A percentile compares a stretch with the other conserved stretches of the same genome.
phyloP scores from a whole-genome alignment of 2,113 vertebrate genomes.

The Peromyscus leucopus region DNA sequence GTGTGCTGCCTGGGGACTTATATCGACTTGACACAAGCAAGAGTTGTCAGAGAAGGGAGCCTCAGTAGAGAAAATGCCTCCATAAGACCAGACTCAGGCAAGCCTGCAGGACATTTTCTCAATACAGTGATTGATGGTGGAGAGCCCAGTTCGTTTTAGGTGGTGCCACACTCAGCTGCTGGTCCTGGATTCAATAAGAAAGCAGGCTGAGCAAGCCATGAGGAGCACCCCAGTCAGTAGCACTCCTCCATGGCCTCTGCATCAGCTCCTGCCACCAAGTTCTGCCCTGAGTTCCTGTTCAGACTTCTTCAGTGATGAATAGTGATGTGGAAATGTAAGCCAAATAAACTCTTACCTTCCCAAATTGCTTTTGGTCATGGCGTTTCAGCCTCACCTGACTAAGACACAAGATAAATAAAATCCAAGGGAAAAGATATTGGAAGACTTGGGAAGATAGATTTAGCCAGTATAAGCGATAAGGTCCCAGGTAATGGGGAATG shows the following conservation, averaged over 20 bases:
- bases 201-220: not conserved
- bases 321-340: not conserved
- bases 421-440: not conserved
- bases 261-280: not conserved
- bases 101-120: not conserved
- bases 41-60: not conserved
- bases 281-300: not conserved
- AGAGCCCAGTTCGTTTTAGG: not conserved
- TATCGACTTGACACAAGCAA: not conserved
- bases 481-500: not conserved
- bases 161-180: too few species aligned
- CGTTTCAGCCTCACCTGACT: not conserved
- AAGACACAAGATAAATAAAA: conserved; percentile 12
- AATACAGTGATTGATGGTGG: not conserved
- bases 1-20: not conserved
- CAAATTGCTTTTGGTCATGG: not conserved
- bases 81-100: not conserved
- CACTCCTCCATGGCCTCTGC: not conserved
- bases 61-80: not conserved
- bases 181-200: not conserved
- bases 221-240: not conserved
- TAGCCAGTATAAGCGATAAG: not conserved
- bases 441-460: not conserved
- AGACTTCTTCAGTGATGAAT: not conserved
- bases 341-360: not conserved